phyloP scores from a whole-genome alignment of 2,113 vertebrate genomes.

The Paradoxurus hermaphroditus region DNA sequence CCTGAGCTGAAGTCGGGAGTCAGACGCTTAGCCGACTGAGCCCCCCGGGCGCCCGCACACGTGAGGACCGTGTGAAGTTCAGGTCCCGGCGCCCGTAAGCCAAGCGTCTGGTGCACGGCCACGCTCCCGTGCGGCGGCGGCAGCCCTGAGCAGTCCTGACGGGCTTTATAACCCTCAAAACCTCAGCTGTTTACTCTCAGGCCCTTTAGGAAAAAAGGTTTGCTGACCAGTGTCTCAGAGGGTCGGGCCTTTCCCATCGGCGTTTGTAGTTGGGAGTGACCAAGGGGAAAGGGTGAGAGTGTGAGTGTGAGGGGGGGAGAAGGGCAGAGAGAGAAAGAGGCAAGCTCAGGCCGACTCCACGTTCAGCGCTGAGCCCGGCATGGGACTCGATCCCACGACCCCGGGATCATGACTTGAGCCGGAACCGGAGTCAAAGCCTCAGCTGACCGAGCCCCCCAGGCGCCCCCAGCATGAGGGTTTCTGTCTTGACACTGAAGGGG shows the following conservation, averaged over 20 bases:
- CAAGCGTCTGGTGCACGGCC: accelerated
- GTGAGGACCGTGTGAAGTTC: not conserved
- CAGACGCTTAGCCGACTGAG: too few relatives aligned
- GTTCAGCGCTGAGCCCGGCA: too few relatives aligned
- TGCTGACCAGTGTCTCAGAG: not conserved
- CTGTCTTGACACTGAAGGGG: not conserved
- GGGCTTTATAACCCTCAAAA: not conserved
- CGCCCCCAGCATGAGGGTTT: not conserved
- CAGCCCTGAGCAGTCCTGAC: not conserved
- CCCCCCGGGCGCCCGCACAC: too few relatives aligned
- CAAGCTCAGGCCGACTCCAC: too few relatives aligned
- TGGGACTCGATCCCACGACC: too few relatives aligned
- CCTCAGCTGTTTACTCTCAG: not conserved
- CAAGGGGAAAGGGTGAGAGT: not conserved
- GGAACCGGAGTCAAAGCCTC: too few relatives aligned
- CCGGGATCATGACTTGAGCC: too few relatives aligned
- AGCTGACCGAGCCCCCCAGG: too few relatives aligned
- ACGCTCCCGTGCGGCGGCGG: accelerated
- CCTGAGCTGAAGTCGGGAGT: too few relatives aligned
- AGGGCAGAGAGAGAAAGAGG: too few relatives aligned
- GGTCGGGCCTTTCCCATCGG: not conserved
- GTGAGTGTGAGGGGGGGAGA: too few relatives aligned
- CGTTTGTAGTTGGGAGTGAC: not conserved
- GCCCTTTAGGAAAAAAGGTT: not conserved
- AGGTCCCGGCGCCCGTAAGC: not conserved